phyloP scores from a whole-genome alignment of 2,113 vertebrate genomes.

The Kryptolebias marmoratus region DNA sequence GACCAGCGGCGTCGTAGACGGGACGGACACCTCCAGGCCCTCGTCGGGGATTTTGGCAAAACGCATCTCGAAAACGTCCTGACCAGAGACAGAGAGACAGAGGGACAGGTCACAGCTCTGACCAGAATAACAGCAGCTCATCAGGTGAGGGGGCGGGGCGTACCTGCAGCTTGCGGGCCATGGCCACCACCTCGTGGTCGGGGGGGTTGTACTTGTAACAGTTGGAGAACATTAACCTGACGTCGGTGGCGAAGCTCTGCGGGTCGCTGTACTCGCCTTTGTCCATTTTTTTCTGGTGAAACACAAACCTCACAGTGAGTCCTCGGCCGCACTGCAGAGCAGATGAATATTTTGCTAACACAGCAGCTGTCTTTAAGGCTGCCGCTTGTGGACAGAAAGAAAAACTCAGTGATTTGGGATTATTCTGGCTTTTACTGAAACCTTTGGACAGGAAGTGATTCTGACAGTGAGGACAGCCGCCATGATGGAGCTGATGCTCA shows the following conservation, averaged over 20 bases:
- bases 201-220: slow-evolving; percentile 92
- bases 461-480: no score
- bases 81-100: slow-evolving; percentile 1
- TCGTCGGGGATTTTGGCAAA: slow-evolving; percentile 99
- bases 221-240: slow-evolving; percentile 99
- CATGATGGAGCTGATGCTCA: no score
- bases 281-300: slow-evolving; percentile 96
- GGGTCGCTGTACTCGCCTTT: slow-evolving; percentile 92
- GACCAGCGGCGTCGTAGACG: slow-evolving; percentile 84
- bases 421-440: no score
- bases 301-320: not conserved
- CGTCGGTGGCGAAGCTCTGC: slow-evolving; percentile 94
- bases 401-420: no score
- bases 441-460: no score
- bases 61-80: slow-evolving; percentile 99
- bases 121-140: not conserved
- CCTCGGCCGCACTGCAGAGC: no score
- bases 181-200: slow-evolving; percentile 97
- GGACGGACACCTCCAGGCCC: slow-evolving; percentile 83
- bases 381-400: no score
- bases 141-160: not conserved
- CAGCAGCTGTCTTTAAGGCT: no score
- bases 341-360: no score
- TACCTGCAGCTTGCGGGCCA: slow-evolving; percentile 99
- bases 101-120: not conserved